Percentiles rank a stretch among this genome's conserved stretches.
Conservation (phyloP, 2,888 invertebrate genomes). For the Ichneumoninae sp. region DNA sequence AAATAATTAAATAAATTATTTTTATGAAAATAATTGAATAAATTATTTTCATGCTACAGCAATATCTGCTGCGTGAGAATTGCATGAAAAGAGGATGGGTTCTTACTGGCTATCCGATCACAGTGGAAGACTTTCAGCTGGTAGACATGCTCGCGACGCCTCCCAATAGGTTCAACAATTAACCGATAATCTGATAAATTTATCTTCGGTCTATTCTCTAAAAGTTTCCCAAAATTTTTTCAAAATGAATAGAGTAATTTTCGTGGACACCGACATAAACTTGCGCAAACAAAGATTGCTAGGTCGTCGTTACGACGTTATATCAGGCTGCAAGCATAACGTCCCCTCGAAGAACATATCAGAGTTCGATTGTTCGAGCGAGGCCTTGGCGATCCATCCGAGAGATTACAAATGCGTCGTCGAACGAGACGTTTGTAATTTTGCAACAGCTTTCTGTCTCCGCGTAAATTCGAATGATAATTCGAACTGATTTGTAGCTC, state of each 20-base stretch:
- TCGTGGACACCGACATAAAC: slow-evolving; percentile 83
- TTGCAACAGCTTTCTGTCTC: not conserved
- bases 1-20: not conserved
- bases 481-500: slow-evolving; percentile 66
- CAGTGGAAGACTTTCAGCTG: slow-evolving; percentile 86
- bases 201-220: not conserved
- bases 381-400: slow-evolving; percentile 67
- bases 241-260: slow-evolving; percentile 84
- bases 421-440: slow-evolving; percentile 64
- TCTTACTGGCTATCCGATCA: slow-evolving; percentile 87
- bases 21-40: not conserved
- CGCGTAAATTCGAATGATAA: not conserved
- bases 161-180: slow-evolving; percentile 87
- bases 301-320: slow-evolving; percentile 84
- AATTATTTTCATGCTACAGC: slow-evolving; percentile 77
- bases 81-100: slow-evolving; percentile 88
- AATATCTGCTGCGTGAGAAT: slow-evolving; percentile 85
- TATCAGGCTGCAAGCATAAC: slow-evolving; percentile 81
- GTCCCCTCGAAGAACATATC: slow-evolving; percentile 44
- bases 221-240: not conserved
- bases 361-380: slow-evolving; percentile 14
- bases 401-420: slow-evolving; percentile 68
- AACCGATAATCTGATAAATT: slow-evolving; percentile 7
- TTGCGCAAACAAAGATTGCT: slow-evolving; percentile 83
- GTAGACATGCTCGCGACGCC: slow-evolving; percentile 87